Evolutionary conservation across 2,113 vertebrate species (phyloP).

Genomic region (Pelodiscus sinensis): DNA sequence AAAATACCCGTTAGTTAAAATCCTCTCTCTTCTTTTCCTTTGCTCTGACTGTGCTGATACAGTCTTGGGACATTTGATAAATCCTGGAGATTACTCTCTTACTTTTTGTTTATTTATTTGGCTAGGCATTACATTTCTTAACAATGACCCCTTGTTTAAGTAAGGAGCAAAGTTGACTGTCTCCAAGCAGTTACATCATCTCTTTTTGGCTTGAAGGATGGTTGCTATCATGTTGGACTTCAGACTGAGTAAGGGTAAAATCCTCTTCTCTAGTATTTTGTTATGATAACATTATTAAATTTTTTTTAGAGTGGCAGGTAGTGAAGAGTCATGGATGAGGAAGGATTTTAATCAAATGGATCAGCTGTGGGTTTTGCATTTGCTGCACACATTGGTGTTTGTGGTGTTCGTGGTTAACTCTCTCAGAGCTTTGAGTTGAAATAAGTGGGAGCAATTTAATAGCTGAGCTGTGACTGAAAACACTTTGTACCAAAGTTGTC

Average conservation of each 20-base stretch:
- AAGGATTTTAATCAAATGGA: not conserved
- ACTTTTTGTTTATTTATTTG: not conserved
- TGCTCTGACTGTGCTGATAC: not conserved
- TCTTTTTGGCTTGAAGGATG: not conserved
- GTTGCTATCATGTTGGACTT: not conserved
- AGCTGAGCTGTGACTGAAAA: constrained; percentile 3
- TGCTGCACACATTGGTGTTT: not conserved
- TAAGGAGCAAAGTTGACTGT: not conserved
- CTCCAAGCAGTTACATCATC: not conserved
- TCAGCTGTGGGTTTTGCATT: not conserved
- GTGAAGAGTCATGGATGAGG: not conserved
- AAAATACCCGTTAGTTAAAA: accelerated
- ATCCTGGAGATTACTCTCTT: not conserved
- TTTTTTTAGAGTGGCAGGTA: not conserved
- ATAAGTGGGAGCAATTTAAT: not conserved
- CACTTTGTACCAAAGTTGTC: not conserved
- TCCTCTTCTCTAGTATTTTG: not conserved
- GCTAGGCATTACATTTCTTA: not conserved
- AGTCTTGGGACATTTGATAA: not conserved
- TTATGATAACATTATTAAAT: not conserved
- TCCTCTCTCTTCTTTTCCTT: not conserved
- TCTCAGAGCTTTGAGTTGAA: not conserved
- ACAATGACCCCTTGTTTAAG: not conserved
- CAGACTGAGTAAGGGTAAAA: not conserved
- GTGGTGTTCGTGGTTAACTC: not conserved